Evolutionary conservation across 1,140 invertebrate species (phyloP).

Genomic region (Panagrolaimus sp.): DNA sequence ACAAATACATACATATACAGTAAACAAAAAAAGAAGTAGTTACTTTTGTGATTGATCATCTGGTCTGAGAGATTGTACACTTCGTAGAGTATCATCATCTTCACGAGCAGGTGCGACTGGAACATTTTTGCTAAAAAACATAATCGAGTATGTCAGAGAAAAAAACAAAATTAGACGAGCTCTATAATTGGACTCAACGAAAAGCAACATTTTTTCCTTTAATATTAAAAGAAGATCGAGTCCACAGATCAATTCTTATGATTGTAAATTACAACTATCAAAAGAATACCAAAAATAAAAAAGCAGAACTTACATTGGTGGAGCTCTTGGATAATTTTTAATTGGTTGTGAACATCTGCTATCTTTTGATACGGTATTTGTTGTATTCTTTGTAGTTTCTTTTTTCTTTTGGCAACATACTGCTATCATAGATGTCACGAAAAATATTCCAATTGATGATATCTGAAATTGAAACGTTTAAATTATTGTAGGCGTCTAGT

Average conservation of each 20-base stretch:
- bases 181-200: too few relatives aligned
- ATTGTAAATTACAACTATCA: too few relatives aligned
- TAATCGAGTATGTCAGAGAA: not conserved
- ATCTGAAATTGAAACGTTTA: too few relatives aligned
- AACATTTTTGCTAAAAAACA: not conserved
- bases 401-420: not conserved
- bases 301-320: not conserved
- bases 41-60: not conserved
- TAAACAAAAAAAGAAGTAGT: not conserved
- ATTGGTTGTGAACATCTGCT: not conserved
- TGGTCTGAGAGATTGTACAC: not conserved
- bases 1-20: not conserved
- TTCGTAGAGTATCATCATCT: not conserved
- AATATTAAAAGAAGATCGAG: too few relatives aligned
- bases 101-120: not conserved
- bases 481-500: too few relatives aligned
- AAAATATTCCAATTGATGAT: not conserved
- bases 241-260: too few relatives aligned
- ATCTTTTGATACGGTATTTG: not conserved
- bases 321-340: not conserved
- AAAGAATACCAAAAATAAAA: too few relatives aligned
- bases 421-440: not conserved
- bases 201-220: too few relatives aligned
- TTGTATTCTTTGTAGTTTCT: not conserved
- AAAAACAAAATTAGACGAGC: too few relatives aligned